Evolutionary conservation across 2,797 vertebrate species (phyloP), one percentile per base, ranked within the genome.

Genomic region (Vultur gryphus): DNA sequence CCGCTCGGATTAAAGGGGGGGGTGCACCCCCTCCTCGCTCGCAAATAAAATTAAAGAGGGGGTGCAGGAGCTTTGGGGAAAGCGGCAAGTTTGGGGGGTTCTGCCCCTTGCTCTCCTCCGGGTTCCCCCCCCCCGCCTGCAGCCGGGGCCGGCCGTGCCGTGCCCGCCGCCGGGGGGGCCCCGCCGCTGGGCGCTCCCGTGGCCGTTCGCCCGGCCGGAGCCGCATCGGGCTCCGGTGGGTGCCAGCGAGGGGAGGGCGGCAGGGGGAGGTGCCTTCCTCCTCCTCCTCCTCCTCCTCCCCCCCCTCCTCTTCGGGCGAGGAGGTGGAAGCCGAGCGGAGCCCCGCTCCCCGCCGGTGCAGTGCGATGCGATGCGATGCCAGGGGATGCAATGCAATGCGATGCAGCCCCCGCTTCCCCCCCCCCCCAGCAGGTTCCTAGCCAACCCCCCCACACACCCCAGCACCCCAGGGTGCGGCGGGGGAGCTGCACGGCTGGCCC

Each of bases 181-280:
- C 78, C 71, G 64, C 52, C 28, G 46, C 28, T 31, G 69, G 51
- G 24, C 67, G 64, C 72, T 95, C 43, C 76, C 57, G 88, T 51
- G 72, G 79, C 84, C 61, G 61, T 69, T 75, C 88, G 35, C 72
- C 88, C 73, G 64, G 80, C 76, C 76, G 61, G 91, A 93, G 93
- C 95, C 89, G 88, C 91, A 89, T 71, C 84, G 84, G 93, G 90
- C 84, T 85, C 84, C 76, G 64, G 59, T 59, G 81, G 84, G 88
- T n/a, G 84, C 67, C 90, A 61, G 92, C 69, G 69, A 55, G 37
- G 18, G 86, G 76, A 70, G 76, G 84, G 88, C 18, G 35, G 73
- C 64, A 69, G 65, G 65, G 69, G 92, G 93, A 91, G 95, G 90
- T 0, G 88, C 78, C 81, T 87, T 93, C 85, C 18, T 91, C 93